Evolutionary conservation across 1,140 invertebrate species (phyloP), one percentile per base, ranked within the genome.

Genomic region (Bombus vancouverensis): DNA sequence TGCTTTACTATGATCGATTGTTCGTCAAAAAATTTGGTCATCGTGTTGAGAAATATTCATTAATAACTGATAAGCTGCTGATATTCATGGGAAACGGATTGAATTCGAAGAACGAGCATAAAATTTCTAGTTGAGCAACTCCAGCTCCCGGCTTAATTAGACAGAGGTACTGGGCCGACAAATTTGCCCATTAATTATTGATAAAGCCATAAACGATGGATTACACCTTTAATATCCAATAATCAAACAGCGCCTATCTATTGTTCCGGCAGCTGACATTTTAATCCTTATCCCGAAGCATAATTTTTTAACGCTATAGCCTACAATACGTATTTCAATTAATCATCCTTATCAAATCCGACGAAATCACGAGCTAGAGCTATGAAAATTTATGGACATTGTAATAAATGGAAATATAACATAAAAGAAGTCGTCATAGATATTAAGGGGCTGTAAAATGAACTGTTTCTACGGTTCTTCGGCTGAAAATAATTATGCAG

Each of bases 171-270:
- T 13, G 65, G n/a, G 53, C 12, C 44, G 62, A 70, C 66, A 80
- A 80, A 71, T 80, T 78, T 32, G 34, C 2, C 2, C 12, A 71
- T 80, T 70, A 80, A 80, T 80, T 80, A 70, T 70, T 44, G 44
- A 80, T 39, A 34, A 70, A 28, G 13, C 25, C 22, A 37, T 53
- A 57, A 71, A 81, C 79, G 66, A 59, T 34, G 28, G 37, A 74
- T 75, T 28, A 74, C 81, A 42, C 53, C 53, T 47, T 82, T 59
- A 74, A 74, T 82, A 47, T 53, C 44, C 44, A 32, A 70, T 70
- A 53, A 53, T 53, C 78, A 32, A 80, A 25, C 37, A 39, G 12
- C 59, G 13, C 2, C 34, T 15, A 28, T 42, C 53, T n/a, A 18
- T 59, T 37, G 28, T 57, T 34, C 25, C 42, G 34, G 3, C 18